These are phyloP conservation scores for Chymomyza costata DNA, from an alignment of 1,140 invertebrate species.

Conservation along the genomic window DNA sequence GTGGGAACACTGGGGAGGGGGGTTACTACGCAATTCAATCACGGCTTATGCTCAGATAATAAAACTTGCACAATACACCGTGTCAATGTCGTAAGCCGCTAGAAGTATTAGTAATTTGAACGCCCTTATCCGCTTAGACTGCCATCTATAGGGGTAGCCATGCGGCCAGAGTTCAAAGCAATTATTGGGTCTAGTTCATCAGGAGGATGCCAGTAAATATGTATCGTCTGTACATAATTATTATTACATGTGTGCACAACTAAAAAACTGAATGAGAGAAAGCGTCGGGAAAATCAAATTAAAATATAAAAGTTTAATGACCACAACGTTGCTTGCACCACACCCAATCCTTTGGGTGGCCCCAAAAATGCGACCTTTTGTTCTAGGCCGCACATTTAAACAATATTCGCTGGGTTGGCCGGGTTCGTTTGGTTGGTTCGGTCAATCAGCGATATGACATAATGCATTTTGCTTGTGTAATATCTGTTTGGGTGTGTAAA, in stretches of 20 bases:
- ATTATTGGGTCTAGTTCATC: too few species aligned
- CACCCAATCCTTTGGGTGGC: background rate
- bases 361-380: slow-evolving; percentile 54
- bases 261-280: slow-evolving; percentile 6
- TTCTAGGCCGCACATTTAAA: slow-evolving; percentile 59
- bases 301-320: slow-evolving; percentile 71
- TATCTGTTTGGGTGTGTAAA: slow-evolving; percentile 22
- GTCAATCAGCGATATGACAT: slow-evolving; percentile 71
- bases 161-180: slow-evolving; percentile 32
- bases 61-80: too few species aligned
- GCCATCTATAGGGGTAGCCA: too few species aligned
- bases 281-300: slow-evolving; percentile 63
- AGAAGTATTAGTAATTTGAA: slow-evolving; percentile 40
- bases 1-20: slow-evolving; percentile 5
- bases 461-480: slow-evolving; percentile 66
- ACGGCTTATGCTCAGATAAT: slow-evolving; percentile 48
- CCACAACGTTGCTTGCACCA: slow-evolving; percentile 23
- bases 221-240: slow-evolving; percentile 41
- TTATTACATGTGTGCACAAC: too few species aligned
- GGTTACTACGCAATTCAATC: slow-evolving; percentile 16
- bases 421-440: slow-evolving; percentile 43
- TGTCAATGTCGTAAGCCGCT: slow-evolving; percentile 38
- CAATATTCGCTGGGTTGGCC: slow-evolving; percentile 36
- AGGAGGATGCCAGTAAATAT: too few species aligned
- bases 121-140: slow-evolving; percentile 56